A percentile compares a stretch with the other conserved stretches of the same genome.
These are phyloP conservation scores for Rynchops niger DNA, from an alignment of 2,113 vertebrate species.

Conservation along the genomic window DNA sequence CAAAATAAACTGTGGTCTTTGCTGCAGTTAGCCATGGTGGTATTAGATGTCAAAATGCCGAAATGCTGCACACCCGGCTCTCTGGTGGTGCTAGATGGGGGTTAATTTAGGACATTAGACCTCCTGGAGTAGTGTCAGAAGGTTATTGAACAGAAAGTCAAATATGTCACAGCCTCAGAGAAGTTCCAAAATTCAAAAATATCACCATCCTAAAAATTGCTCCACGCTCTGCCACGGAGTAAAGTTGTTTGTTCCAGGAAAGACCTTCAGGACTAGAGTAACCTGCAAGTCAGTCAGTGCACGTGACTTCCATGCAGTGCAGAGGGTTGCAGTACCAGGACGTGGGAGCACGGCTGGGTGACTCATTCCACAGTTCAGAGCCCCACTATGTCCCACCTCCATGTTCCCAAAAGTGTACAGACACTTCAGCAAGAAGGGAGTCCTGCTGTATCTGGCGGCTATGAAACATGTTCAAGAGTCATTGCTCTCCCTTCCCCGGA, in stretches of 20 bases:
- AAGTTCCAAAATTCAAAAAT: rapidly evolving
- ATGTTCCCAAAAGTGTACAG: not conserved
- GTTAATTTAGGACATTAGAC: not conserved
- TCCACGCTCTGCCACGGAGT: not conserved
- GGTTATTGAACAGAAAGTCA: not conserved
- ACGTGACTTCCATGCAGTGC: not conserved
- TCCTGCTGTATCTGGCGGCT: not conserved
- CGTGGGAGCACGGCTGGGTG: rapidly evolving
- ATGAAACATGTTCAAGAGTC: not conserved
- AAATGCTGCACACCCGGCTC: not conserved
- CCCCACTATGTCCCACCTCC: not conserved
- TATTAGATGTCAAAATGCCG: not conserved
- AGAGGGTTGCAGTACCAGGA: not conserved
- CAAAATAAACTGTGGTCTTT: not conserved
- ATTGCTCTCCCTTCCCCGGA: not conserved
- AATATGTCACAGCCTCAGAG: not conserved
- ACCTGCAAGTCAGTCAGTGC: rapidly evolving
- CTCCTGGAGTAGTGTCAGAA: not conserved
- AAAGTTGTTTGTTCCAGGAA: not conserved
- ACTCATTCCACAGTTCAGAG: not conserved
- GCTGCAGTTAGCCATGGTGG: not conserved
- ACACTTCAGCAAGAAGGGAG: not conserved
- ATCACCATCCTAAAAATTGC: not conserved
- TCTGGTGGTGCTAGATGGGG: not conserved
- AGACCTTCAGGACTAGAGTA: rapidly evolving